These are phyloP conservation scores for Dasypogon diadema DNA, from an alignment of 2,888 invertebrate species.

Conservation along the genomic window DNA sequence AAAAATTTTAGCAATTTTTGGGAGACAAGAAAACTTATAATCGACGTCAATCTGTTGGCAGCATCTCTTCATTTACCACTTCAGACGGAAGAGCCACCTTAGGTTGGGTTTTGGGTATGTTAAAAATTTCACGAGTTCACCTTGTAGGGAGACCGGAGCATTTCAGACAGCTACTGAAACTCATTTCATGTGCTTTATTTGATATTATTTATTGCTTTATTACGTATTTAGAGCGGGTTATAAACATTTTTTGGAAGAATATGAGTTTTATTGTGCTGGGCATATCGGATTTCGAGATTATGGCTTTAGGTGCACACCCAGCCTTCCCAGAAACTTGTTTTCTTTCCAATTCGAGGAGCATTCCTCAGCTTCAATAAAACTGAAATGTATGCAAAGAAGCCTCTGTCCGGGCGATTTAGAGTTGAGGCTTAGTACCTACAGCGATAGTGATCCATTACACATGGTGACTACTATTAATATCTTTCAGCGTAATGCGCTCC, in stretches of 20 bases:
- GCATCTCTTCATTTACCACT: slow-evolving; percentile 27
- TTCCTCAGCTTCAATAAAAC: neutral
- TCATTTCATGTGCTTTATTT: neutral
- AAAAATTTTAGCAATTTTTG: slow-evolving; percentile 18
- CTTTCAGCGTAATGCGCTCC: slow-evolving; percentile 38
- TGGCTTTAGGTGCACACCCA: neutral
- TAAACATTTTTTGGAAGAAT: slow-evolving; percentile 7
- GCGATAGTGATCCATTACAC: slow-evolving; percentile 38
- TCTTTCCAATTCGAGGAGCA: neutral
- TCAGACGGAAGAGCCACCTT: neutral
- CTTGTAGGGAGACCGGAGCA: neutral
- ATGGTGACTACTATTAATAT: slow-evolving; percentile 43
- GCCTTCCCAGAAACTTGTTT: slow-evolving; percentile 1
- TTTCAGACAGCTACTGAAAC: slow-evolving; percentile 13
- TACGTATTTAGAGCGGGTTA: slow-evolving; percentile 20
- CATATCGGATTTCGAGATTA: slow-evolving; percentile 17
- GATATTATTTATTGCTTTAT: slow-evolving; percentile 29
- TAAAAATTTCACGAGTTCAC: neutral
- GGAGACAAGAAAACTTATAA: slow-evolving; percentile 28
- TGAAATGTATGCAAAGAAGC: slow-evolving; percentile 1
- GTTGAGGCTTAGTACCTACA: neutral
- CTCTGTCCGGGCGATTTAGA: neutral
- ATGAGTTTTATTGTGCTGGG: slow-evolving; percentile 3
- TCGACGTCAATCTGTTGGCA: slow-evolving; percentile 7
- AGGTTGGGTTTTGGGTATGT: neutral